Base-by-base conservation (phyloP, 2,888 invertebrate species). In the Lydus trimaculatus region DNA sequence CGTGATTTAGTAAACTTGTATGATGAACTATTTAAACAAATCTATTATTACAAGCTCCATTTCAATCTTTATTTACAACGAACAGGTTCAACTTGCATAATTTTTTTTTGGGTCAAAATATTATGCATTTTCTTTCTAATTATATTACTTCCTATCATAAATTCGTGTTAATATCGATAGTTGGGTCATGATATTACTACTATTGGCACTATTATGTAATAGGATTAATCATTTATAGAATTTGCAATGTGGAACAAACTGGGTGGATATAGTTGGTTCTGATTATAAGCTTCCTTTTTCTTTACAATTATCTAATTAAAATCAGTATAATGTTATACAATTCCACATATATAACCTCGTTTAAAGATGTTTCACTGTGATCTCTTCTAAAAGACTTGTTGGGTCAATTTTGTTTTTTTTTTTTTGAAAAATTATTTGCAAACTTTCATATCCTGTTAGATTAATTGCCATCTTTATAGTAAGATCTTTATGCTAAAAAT, bases 61-160 rank as follows among this genome's bases (percentile, higher is more conserved):
- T 48, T 48, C 48, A 48, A n/a, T n/a, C 48, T 48, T 48, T 20
- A 43, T 43, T n/a, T n/a, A n/a, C n/a, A n/a, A n/a, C n/a, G n/a
- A n/a, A n/a, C n/a, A n/a, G n/a, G n/a, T n/a, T n/a, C n/a, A 17
- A 48, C 20, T 20, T 48, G 48, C 20, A 48, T 48, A 48, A 48
- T 48, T 48, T 48, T 3, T 48, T 48, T 48, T 3, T 48, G 2
- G 48, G 48, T 48, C 20, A 17, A 43, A 43, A 17, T 7, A 28
- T 43, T 43, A 43, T 43, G n/a, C 6, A 13, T 48, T 48, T 20
- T 48, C 9, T 43, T 1, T 43, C 6, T 48, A 48, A 20, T 48
- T 20, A 8, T 3, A 20, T 8, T 9, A 48, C 48, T 48, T 48
- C 48, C 48, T 20, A 11, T 48, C 9, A 9, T 20, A 20, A 48